phyloP scores from a whole-genome alignment of 2,797 vertebrate species.

The Sternotherus odoratus region DNA sequence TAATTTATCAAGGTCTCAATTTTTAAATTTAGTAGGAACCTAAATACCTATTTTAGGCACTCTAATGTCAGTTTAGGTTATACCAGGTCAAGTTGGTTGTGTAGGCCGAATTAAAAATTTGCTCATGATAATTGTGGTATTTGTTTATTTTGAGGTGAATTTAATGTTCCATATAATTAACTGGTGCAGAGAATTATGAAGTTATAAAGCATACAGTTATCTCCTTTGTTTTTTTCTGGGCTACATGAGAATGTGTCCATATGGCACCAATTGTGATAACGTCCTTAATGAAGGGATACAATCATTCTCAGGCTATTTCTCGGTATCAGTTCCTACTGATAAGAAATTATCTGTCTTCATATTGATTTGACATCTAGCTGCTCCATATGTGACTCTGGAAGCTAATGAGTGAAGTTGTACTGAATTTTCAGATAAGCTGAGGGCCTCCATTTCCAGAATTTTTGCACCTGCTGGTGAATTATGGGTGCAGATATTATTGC shows the following conservation, averaged over 20 bases:
- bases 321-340: constrained; percentile 72
- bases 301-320: constrained; percentile 67
- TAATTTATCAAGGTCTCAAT: background rate
- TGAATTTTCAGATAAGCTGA: constrained; percentile 71
- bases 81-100: background rate
- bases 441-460: constrained; percentile 55
- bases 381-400: constrained; percentile 74
- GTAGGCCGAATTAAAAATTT: constrained; percentile 1
- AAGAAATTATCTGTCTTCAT: constrained; percentile 77
- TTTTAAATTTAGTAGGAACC: background rate
- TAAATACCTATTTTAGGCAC: background rate
- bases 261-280: constrained; percentile 66
- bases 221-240: constrained; percentile 51
- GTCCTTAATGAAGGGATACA: constrained; percentile 74
- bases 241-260: constrained; percentile 53
- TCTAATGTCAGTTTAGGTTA: background rate
- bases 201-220: constrained; percentile 64
- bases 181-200: constrained; percentile 64
- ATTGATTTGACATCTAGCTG: constrained; percentile 81
- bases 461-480: constrained; percentile 67
- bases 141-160: constrained; percentile 76
- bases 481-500: constrained; percentile 38
- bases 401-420: constrained; percentile 71
- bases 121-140: constrained; percentile 51
- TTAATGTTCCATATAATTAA: constrained; percentile 78